Conservation (phyloP, 1,140 invertebrate genomes). For the Apis laboriosa region DNA sequence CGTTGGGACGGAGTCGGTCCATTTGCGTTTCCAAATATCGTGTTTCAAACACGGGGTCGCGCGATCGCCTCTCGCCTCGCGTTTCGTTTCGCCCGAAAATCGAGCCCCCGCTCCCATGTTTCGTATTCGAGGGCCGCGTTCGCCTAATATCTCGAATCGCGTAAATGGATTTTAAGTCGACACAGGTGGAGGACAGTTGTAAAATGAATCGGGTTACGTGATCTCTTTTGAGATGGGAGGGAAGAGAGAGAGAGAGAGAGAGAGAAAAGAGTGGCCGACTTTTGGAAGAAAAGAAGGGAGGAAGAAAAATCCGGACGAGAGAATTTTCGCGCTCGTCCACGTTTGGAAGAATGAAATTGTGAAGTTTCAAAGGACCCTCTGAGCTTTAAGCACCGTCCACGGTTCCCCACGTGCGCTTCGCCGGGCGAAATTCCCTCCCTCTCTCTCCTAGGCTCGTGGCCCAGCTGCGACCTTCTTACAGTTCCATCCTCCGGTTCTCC, state of each 20-base stretch:
- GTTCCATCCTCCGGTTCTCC: conserved; percentile 53
- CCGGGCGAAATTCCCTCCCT: conserved; percentile 41
- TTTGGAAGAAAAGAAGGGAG: conserved; percentile 14
- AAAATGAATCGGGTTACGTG: conserved; percentile 58
- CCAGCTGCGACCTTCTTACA: neutral
- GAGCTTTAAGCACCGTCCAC: conserved; percentile 70
- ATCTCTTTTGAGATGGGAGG: conserved; percentile 34
- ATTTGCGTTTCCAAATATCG: conserved; percentile 58
- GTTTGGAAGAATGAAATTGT: conserved; percentile 70
- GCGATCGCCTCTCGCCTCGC: neutral
- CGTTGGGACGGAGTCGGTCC: conserved; percentile 18
- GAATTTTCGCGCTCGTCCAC: conserved; percentile 67
- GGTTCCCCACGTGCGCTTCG: conserved; percentile 59
- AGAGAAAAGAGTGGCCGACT: neutral
- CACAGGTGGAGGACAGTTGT: neutral
- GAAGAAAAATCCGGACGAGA: conserved; percentile 55
- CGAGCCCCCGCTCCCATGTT: too few species aligned
- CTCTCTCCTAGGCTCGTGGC: neutral
- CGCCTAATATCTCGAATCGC: neutral
- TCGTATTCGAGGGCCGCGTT: too few species aligned
- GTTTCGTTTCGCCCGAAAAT: neutral
- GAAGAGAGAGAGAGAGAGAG: neutral
- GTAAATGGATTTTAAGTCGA: conserved; percentile 8
- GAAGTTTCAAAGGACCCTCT: conserved; percentile 72
- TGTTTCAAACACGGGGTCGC: conserved; percentile 36